phyloP scores from a whole-genome alignment of 2,888 invertebrate genomes.

The Plebejus melissa region DNA sequence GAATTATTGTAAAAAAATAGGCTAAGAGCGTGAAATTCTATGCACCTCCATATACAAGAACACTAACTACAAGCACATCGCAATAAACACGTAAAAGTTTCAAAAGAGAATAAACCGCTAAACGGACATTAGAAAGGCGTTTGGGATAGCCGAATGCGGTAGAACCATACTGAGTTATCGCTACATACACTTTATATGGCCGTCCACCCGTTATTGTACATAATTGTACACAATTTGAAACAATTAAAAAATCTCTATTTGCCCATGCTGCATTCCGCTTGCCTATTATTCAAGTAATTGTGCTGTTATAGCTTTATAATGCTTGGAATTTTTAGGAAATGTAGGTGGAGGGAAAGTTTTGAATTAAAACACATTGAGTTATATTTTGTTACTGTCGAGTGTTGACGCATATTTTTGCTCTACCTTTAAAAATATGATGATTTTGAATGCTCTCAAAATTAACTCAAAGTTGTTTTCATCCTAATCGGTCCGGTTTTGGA shows the following conservation, averaged over 20 bases:
- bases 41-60: background rate
- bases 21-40: background rate
- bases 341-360: background rate
- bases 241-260: conserved; percentile 27
- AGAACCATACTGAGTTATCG: conserved; percentile 17
- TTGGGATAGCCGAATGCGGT: conserved; percentile 23
- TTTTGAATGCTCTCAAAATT: background rate
- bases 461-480: too few relatives aligned
- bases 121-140: conserved; percentile 27
- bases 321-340: background rate
- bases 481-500: too few relatives aligned
- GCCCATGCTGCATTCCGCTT: conserved; percentile 15
- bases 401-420: too few relatives aligned
- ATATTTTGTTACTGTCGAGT: too few relatives aligned
- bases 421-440: background rate
- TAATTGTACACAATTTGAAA: conserved; percentile 26
- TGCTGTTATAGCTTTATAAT: conserved; percentile 11
- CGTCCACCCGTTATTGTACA: conserved; percentile 11
- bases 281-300: background rate
- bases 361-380: too few relatives aligned
- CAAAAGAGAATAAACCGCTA: conserved; percentile 18
- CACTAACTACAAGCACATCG: background rate
- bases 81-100: conserved; percentile 23
- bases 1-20: too few relatives aligned
- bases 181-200: conserved; percentile 23